Evolutionary conservation across 2,888 invertebrate species (phyloP), one percentile per base, ranked within the genome.

Genomic region (Drosophila kambysellisi): DNA sequence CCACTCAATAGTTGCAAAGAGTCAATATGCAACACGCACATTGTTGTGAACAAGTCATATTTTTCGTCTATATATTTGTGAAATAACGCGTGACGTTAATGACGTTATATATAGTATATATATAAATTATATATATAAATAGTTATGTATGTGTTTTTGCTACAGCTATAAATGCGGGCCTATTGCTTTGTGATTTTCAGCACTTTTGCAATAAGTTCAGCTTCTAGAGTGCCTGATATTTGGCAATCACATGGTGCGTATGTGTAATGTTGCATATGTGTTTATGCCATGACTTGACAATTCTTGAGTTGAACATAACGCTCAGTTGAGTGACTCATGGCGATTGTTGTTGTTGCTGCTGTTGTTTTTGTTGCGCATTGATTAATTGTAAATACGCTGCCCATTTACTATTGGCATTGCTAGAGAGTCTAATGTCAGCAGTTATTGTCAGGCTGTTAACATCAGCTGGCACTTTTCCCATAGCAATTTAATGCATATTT

Each of bases 401-500:
- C 52, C 63, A 64, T 65, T 65, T 63, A 61, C 63, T 58, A 58
- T 61, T 61, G 63, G 48, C 48, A 35, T 50, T 58, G 46, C 54
- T 52, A 57, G 39, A 69, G 70, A 25, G 39, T 29, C 39, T 68
- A 77, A 77, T 81, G 72, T 61, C 60, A 33, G 68, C 74, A 62
- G 43, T 71, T 74, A 64, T 78, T 82, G 70, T 53, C 73, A 51
- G 54, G 25, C 57, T 62, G 71, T 66, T 74, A 77, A 73, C 78
- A 74, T 68, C 82, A 80, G 82, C 79, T 80, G 82, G 20, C 64
- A 50, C 67, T 57, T 80, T 82, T 81, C 84, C 75, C 75, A 81
- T 70, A 53, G 75, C 63, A 70, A 68, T 78, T 70, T 72, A 81
- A 90, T 86, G 83, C 81, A 90, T 89, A 85, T 81, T 86, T 83